Base-by-base conservation (phyloP, 2,797 vertebrate genomes). In the Sebastes hubbsi region DNA sequence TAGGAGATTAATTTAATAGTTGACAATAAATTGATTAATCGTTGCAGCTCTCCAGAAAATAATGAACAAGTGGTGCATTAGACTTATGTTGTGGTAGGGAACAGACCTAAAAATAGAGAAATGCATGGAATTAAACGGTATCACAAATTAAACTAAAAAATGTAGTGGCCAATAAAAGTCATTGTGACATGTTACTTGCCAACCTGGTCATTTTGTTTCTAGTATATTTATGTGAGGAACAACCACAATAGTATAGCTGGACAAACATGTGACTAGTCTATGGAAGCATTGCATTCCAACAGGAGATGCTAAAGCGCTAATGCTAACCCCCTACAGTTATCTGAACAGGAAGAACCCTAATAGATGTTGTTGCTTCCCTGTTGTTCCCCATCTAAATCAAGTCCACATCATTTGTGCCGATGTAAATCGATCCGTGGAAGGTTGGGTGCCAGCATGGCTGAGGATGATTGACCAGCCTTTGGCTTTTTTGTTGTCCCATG, bases 401-500 rank as follows among this genome's bases (percentile, higher is more conserved):
- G 24, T 70, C 67, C 52, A 69, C 72, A 67, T 80, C 75, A 27
- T 83, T 89, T 86, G 83, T 85, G 70, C 75, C 77, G 4, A 1
- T 63, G 55, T 87, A 86, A 90, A 88, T 84, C 64, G 20, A 81
- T 80, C 82, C n/a, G 3, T 73, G 75, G 88, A 76, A 75, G 83
- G 64, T 84, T 78, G 81, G 22, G 77, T 82, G 72, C 88, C 80
- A 72, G 69, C 75, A 8, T 68, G 89, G 86, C 84, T 79, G 64
- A 73, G 67, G 81, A 76, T 73, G 88, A 83, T 85, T 79, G 81
- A 78, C 79, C 13, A 61, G 89, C 87, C 89, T 94, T 85, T 94
- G 94, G 93, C 93, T 92, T 94, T 92, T 94, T 86, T 95, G 93
- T 95, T 96, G 90, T 95, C 92, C 91, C 91, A 82, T 93, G 89